Base-by-base conservation (phyloP, 1,140 invertebrate species). In the Drosophila bipectinata region DNA sequence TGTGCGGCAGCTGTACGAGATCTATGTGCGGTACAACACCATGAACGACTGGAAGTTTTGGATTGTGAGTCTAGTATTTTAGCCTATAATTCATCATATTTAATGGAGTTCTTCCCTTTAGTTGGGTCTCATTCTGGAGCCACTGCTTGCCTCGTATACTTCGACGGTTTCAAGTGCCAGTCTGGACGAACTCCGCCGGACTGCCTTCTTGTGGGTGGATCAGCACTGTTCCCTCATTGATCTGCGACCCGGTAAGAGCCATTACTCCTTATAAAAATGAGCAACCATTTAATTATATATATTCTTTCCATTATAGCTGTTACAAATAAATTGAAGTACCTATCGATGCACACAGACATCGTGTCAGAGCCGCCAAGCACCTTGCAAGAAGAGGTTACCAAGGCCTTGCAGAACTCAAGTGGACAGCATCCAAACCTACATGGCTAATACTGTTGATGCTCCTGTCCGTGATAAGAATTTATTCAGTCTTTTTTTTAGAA, bases 21-120 rank as follows among this genome's bases (percentile, higher is more conserved):
- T 97, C 39, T 98, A 99, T 93, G 97, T 99, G 10, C 94, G 95
- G 76, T 94, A 94, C 58, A 93, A 97, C 55, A 99, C 98, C 14
- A 93, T 95, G 83, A 95, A 96, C 90, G 98, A 99, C 93, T 99
- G 98, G 98, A 99, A 98, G 93, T 99, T 98, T 93, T 99, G 97
- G 97, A 98, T 99, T 94, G 98, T 98, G 87, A 90, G 90, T 79
- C 21, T 0, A 1, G 9, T 18, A 47, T 24, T 24, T 4, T 24
- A 2, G 3, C 21, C 10, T 7, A 15, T 18, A 4, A 15, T 24
- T 9, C 4, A 12, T 12, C 15, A 18, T 44, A 14, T 44, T 44
- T 15, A 44, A 15, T 18, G 9, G 4, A 8, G 8, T 32, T 15
- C 48, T 67, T 18, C 10, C 92, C 10, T 10, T 37, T 4, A 98